These are phyloP conservation scores for Paelopatides confundens DNA, from an alignment of 53 echinoderm and acorn worm species.

Conservation along the genomic window DNA sequence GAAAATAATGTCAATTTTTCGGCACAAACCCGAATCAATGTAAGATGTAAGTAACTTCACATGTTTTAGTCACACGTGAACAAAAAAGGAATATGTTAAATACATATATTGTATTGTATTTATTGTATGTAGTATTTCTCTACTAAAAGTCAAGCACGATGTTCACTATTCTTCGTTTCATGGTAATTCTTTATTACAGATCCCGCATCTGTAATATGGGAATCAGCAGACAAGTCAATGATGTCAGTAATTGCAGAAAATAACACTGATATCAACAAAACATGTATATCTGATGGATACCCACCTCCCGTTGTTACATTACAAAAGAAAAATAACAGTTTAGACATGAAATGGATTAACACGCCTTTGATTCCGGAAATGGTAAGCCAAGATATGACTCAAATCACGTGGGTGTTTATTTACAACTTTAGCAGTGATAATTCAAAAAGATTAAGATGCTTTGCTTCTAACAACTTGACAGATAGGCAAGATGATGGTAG, in stretches of 20 bases:
- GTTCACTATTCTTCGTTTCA: too few relatives aligned
- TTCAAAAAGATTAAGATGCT: neutral
- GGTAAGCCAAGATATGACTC: neutral
- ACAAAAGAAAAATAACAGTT: neutral
- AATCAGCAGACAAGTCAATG: neutral
- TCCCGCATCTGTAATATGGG: too few relatives aligned
- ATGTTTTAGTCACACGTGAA: too few relatives aligned
- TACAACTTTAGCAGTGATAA: neutral
- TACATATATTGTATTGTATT: too few relatives aligned
- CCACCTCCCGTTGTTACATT: neutral
- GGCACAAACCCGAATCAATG: too few relatives aligned
- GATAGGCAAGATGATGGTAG: neutral
- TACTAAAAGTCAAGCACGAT: too few relatives aligned
- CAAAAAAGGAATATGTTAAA: too few relatives aligned
- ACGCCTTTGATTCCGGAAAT: neutral
- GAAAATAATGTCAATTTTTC: too few relatives aligned
- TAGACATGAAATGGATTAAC: neutral
- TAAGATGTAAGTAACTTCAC: too few relatives aligned
- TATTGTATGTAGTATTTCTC: too few relatives aligned
- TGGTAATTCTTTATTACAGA: too few relatives aligned
- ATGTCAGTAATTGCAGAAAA: neutral
- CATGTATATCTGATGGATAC: neutral
- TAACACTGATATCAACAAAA: neutral
- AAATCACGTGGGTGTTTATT: neutral
- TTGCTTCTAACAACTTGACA: neutral